phyloP scores from a whole-genome alignment of 1,140 invertebrate genomes.

The Platyscapa corneri region DNA sequence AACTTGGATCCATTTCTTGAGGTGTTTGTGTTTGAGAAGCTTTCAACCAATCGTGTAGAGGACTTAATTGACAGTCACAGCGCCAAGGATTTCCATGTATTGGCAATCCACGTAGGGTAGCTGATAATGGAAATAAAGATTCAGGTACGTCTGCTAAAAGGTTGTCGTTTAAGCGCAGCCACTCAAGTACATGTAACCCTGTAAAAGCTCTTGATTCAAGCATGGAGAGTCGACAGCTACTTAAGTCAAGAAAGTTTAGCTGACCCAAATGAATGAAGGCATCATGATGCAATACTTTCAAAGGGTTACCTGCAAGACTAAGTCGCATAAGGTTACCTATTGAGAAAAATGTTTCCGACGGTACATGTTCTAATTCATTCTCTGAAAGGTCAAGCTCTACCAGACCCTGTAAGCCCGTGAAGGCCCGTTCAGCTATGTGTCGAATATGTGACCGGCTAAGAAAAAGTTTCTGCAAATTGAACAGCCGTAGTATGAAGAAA shows the following conservation, averaged over 20 bases:
- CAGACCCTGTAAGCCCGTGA: conserved; percentile 88
- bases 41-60: conserved; percentile 85
- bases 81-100: conserved; percentile 92
- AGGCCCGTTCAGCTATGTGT: conserved; percentile 85
- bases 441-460: conserved; percentile 84
- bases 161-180: conserved; percentile 89
- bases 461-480: conserved; percentile 92
- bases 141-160: conserved; percentile 79
- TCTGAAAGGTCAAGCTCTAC: conserved; percentile 91
- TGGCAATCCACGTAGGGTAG: conserved; percentile 84
- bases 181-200: conserved; percentile 86
- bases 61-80: conserved; percentile 87
- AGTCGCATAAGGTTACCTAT: conserved; percentile 87
- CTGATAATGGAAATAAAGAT: conserved; percentile 73
- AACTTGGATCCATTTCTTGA: conserved; percentile 80
- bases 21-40: conserved; percentile 78
- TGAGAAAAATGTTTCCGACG: conserved; percentile 84
- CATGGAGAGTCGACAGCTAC: conserved; percentile 83
- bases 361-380: conserved; percentile 85
- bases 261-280: conserved; percentile 85
- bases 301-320: conserved; percentile 86
- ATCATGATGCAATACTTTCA: conserved; percentile 80
- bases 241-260: conserved; percentile 87
- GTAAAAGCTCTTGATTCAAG: conserved; percentile 88
- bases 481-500: conserved; percentile 84